Percentiles rank a stretch among this genome's conserved stretches.
Conservation (phyloP, 2,113 vertebrate species). For the Catharus minimus region DNA sequence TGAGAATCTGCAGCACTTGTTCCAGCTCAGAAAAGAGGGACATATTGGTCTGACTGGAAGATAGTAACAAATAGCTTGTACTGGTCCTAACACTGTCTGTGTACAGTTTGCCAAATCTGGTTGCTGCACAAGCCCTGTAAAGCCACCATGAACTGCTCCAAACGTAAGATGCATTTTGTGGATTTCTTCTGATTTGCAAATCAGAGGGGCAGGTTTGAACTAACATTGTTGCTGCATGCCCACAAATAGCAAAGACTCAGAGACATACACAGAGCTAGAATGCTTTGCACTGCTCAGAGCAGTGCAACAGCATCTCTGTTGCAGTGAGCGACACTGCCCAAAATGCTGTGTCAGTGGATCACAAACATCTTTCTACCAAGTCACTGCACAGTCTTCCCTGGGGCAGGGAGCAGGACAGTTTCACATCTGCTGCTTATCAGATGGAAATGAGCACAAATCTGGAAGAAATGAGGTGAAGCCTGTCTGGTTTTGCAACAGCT, state of each 20-base stretch:
- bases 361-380: neutral
- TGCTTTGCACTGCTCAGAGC: neutral
- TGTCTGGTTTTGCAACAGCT: slow-evolving; percentile 61
- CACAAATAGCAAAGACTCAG: neutral
- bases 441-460: slow-evolving; percentile 56
- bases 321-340: neutral
- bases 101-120: neutral
- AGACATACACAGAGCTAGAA: neutral
- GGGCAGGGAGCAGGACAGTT: slow-evolving; percentile 39
- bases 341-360: slow-evolving; percentile 16
- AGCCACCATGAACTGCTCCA: neutral
- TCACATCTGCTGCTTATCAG: slow-evolving; percentile 70
- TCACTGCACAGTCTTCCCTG: slow-evolving; percentile 47
- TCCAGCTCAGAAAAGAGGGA: neutral
- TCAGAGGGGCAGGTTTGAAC: neutral
- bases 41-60: neutral
- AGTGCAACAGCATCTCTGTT: neutral
- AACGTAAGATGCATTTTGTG: neutral
- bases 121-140: neutral
- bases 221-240: neutral
- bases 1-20: neutral
- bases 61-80: neutral
- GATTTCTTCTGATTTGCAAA: neutral
- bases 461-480: slow-evolving; percentile 52
- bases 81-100: neutral